Percentiles rank a stretch among this genome's conserved stretches.
phyloP scores from a whole-genome alignment of 2,888 invertebrate genomes.

The Isoperla grammatica region DNA sequence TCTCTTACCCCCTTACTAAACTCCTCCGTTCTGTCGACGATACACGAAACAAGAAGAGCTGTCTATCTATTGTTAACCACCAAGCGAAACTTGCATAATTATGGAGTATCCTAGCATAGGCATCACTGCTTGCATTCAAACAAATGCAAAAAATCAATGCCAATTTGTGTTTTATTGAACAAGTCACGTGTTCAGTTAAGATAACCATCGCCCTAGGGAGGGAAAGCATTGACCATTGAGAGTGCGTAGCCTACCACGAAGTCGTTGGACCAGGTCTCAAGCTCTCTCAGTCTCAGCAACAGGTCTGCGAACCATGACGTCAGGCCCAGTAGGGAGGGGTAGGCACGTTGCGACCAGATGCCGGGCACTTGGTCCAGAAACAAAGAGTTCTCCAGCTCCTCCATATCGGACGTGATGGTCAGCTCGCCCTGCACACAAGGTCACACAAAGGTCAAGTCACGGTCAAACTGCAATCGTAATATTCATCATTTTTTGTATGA shows the following conservation, averaged over 20 bases:
- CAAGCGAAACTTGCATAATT: too few species aligned
- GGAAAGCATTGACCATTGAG: too few species aligned
- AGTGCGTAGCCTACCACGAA: constrained; percentile 66
- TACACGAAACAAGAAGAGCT: too few species aligned
- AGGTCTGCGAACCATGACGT: constrained; percentile 93
- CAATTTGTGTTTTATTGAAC: too few species aligned
- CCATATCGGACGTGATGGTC: constrained; percentile 95
- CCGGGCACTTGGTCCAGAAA: constrained; percentile 91
- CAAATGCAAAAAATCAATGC: too few species aligned
- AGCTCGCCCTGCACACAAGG: constrained; percentile 68
- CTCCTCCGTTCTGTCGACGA: too few species aligned
- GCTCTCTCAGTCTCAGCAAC: constrained; percentile 73
- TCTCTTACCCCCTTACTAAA: too few species aligned
- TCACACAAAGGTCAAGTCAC: not conserved
- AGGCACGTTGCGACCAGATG: constrained; percentile 82
- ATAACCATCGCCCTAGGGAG: too few species aligned
- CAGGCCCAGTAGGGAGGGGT: constrained; percentile 83
- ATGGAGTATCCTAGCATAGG: too few species aligned
- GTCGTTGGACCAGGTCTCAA: constrained; percentile 93
- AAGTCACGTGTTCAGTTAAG: too few species aligned
- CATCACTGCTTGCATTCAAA: too few species aligned
- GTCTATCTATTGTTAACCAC: too few species aligned
- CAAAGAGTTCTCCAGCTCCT: constrained; percentile 84
- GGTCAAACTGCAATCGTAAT: not conserved
- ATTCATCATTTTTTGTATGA: not conserved